Base-by-base conservation (phyloP, 1,140 invertebrate genomes). In the Holcopasites calliopsidis region DNA sequence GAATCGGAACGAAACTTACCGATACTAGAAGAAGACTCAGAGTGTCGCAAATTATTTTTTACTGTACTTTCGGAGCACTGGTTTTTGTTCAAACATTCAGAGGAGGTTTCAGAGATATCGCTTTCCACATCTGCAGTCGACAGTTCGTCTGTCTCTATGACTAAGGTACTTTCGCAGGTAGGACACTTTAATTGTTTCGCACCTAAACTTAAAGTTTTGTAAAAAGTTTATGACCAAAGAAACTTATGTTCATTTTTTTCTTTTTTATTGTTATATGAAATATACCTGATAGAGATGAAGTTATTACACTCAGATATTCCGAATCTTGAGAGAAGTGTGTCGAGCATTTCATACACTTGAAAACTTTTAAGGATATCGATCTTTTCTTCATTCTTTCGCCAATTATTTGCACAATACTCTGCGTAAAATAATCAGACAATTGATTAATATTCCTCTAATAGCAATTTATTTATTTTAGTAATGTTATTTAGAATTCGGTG, bases 281-380 rank as follows among this genome's bases (percentile, higher is more conserved):
- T 78, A 54, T 82, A 90, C 87, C 83, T 66, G 88, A 77, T 16
- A 21, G 40, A 47, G 57, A 57, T 66, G 18, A 55, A 62, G 54
- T 77, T n/a, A 82, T 80, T 23, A 88, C 77, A 64, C 79, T 66
- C 18, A 84, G 70, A 65, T 87, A 87, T 62, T 91, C 90, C 3
- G 85, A 89, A 62, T 94, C 93, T 76, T 92, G 91, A 2, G 91
- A 92, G 87, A 95, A 95, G 61, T 93, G 91, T 7, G 92, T 91
- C 11, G 91, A 90, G 75, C 94, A 95, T 87, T 94, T 94, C 79
- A 95, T 92, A 83, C 94, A 95, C 73, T 92, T 92, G 79, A 93
- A 95, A 11, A 93, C 86, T 91, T 88, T 93, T 86, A 87, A 82
- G 18, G 86, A 86, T 57, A 94, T 91, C 60, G 92, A 88, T 71